Evolutionary conservation across 2,113 vertebrate genomes (phyloP).

Genomic region (Cheirogaleus medius): DNA sequence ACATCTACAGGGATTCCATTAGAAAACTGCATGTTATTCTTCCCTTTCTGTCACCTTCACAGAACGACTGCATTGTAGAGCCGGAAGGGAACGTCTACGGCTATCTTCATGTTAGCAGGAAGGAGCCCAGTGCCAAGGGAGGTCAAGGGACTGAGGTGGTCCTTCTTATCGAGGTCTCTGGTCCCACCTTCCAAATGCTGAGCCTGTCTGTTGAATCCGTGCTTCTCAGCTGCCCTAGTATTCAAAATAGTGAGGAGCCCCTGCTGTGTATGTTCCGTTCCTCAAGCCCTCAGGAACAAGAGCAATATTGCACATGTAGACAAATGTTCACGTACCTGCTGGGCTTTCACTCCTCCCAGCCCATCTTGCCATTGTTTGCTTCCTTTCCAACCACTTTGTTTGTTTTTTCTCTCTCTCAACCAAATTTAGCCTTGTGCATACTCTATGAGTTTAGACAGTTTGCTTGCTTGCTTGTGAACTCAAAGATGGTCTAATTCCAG

Average conservation of each 20-base stretch:
- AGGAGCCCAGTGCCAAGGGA: neutral
- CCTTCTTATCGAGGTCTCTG: neutral
- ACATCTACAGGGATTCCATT: neutral
- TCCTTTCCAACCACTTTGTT: neutral
- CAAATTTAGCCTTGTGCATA: neutral
- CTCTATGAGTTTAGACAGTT: neutral
- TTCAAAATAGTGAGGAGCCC: neutral
- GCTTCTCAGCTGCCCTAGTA: neutral
- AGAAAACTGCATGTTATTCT: neutral
- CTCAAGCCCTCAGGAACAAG: neutral
- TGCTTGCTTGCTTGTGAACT: neutral
- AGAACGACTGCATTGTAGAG: neutral
- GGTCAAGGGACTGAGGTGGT: neutral
- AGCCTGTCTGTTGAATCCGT: neutral
- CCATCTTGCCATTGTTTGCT: neutral
- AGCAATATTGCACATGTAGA: neutral
- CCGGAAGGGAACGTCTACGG: neutral
- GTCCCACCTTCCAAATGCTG: neutral
- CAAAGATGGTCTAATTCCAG: neutral
- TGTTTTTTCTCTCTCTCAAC: neutral
- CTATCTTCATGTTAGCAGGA: neutral
- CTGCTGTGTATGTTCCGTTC: neutral
- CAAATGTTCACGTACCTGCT: accelerated
- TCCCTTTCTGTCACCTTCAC: neutral
- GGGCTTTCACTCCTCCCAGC: neutral